A percentile compares a stretch with the other conserved stretches of the same genome.
Evolutionary conservation across 1,140 invertebrate species (phyloP).

Genomic region (Mizuhopecten yessoensis): DNA sequence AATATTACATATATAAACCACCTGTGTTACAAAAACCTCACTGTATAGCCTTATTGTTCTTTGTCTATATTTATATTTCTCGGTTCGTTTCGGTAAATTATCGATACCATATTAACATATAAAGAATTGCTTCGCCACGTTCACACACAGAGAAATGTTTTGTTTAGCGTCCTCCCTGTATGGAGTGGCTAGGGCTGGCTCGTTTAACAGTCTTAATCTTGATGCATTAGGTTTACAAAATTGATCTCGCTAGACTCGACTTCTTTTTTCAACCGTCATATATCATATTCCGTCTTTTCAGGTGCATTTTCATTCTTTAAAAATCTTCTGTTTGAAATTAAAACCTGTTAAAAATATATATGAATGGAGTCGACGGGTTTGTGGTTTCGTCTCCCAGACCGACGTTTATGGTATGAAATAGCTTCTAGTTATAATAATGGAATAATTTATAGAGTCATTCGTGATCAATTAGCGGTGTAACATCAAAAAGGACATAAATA

Average conservation of each 20-base stretch:
- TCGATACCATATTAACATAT: too few species aligned
- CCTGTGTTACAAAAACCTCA: too few species aligned
- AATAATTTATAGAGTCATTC: neutral
- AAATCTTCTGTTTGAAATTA: neutral
- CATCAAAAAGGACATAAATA: neutral
- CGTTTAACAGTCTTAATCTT: neutral
- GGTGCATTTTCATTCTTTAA: neutral
- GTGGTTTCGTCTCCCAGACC: neutral
- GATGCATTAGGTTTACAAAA: too few species aligned
- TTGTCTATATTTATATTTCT: neutral
- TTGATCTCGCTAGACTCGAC: too few species aligned
- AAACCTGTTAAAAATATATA: neutral
- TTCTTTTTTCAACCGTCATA: neutral
- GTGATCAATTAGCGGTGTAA: neutral
- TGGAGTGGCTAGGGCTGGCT: too few species aligned
- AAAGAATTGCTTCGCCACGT: too few species aligned
- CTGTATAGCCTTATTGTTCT: neutral
- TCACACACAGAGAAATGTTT: neutral
- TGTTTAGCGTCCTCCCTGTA: neutral
- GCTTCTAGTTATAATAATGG: neutral
- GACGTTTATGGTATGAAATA: neutral
- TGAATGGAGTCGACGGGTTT: neutral
- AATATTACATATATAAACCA: neutral
- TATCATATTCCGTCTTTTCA: constrained; percentile 7
- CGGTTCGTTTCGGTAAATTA: too few species aligned